phyloP scores from a whole-genome alignment of 2,797 vertebrate species.

The Bradypus variegatus region DNA sequence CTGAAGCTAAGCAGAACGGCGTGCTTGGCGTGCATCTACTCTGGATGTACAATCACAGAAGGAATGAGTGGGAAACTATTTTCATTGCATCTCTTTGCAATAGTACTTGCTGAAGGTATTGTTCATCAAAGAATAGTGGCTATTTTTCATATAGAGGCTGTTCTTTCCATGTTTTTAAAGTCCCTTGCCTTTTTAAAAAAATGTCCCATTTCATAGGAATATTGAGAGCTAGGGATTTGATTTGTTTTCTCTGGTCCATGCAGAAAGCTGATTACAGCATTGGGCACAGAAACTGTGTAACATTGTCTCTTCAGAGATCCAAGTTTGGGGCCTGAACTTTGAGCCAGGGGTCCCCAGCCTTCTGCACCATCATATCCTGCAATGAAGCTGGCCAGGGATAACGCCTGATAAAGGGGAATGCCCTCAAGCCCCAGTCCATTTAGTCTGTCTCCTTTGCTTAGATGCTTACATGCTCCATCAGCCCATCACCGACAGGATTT shows the following conservation, averaged over 20 bases:
- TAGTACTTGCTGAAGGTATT: neutral
- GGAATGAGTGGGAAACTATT: neutral
- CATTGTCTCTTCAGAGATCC: neutral
- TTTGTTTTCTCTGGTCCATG: neutral
- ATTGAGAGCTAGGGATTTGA: neutral
- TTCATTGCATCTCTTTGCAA: neutral
- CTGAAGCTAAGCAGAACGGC: neutral
- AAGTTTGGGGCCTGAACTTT: neutral
- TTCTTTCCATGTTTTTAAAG: constrained; percentile 16
- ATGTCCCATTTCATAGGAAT: neutral
- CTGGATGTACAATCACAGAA: neutral
- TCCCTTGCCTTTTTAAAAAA: neutral
- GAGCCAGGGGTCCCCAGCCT: neutral
- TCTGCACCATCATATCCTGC: neutral
- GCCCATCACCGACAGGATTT: neutral
- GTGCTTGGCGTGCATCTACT: neutral
- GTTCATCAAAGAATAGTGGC: neutral
- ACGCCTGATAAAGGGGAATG: neutral
- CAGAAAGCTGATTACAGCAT: neutral
- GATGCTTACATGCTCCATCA: neutral
- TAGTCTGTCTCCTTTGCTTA: neutral
- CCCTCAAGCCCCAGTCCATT: neutral
- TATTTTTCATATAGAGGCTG: neutral
- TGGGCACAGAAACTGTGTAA: neutral
- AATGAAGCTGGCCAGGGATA: neutral